Evolutionary conservation across 2,113 vertebrate species (phyloP).

Genomic region (Capreolus pygargus): DNA sequence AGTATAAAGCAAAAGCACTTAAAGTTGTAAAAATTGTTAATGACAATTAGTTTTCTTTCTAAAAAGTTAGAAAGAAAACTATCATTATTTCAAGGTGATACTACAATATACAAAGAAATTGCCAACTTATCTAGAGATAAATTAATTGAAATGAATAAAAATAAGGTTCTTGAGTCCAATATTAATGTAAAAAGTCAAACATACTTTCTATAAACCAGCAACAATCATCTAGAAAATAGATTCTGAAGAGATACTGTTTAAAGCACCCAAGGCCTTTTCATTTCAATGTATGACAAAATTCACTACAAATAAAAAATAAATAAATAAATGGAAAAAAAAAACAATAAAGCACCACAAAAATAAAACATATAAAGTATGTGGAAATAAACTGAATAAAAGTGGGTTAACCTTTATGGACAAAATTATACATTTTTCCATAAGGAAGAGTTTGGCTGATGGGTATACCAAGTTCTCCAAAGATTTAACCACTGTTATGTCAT

Average conservation of each 20-base stretch:
- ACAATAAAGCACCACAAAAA: background rate
- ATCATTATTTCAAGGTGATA: conserved; percentile 9
- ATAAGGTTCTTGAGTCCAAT: background rate
- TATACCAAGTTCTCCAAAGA: background rate
- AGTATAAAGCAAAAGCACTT: background rate
- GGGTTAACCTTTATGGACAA: background rate
- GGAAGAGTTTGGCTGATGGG: background rate
- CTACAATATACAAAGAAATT: background rate
- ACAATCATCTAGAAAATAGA: conserved; percentile 9
- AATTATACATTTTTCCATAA: background rate
- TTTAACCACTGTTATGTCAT: background rate
- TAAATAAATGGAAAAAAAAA: too few species aligned
- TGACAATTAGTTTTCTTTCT: background rate
- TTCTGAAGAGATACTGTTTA: background rate
- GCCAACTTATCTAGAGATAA: background rate
- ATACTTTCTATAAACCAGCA: background rate
- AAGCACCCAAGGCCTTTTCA: too few species aligned
- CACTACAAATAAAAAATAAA: too few species aligned
- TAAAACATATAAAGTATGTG: background rate
- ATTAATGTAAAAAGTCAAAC: background rate
- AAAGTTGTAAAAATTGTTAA: background rate
- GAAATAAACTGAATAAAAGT: conserved; percentile 29
- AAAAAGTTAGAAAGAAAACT: background rate
- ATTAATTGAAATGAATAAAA: background rate
- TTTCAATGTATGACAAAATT: too few species aligned